Evolutionary conservation across 35 echinoderm and acorn worm genomes (phyloP), one percentile per base, ranked within the genome.

Genomic region (Chiridota heheva): DNA sequence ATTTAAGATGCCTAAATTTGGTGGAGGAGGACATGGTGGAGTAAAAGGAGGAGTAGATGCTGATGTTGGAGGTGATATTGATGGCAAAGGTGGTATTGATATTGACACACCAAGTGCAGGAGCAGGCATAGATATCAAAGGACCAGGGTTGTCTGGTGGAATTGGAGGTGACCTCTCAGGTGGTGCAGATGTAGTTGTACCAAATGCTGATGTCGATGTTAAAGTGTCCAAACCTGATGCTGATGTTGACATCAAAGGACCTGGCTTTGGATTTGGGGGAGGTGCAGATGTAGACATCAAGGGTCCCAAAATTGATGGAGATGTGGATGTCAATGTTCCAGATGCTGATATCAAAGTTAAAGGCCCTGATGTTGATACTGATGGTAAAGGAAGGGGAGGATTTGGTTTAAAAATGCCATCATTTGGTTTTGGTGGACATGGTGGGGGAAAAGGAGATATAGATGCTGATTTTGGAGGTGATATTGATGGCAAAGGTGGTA

Each of bases 1-100:
- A 74, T 57, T 46, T 55, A 73, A 74, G 46, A 31, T 46, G 22
- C n/a, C 24, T 8, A 44, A 68, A 40, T 16, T 12, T 32, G 41
- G 49, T 37, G 45, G 45, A 48, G 74, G 74, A 57, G 49, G 63
- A 31, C 29, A 68, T 31, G 32, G 30, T 69, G 44, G 36, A 40
- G 81, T 60, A 41, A 77, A 75, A 60, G 81, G 81, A 30, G 87
- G 65, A 73, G 60, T 88, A n/a, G n/a, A n/a, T n/a, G n/a, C n/a
- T 63, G 77, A 63, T 39, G 60, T 81, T 40, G 76, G 73, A 20
- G 88, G 81, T 17, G 64, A 77, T 22, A 61, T 83, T 40, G 67
- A 38, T 28, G 90, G 38, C 22, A 40, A 68, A 51, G 90, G 31
- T 42, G 74, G 60, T 27, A 80, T 81, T 42, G 66, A 68, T 48